Evolutionary conservation across 2,888 invertebrate species (phyloP), one percentile per base, ranked within the genome.

Genomic region (Cephus nigrinus): DNA sequence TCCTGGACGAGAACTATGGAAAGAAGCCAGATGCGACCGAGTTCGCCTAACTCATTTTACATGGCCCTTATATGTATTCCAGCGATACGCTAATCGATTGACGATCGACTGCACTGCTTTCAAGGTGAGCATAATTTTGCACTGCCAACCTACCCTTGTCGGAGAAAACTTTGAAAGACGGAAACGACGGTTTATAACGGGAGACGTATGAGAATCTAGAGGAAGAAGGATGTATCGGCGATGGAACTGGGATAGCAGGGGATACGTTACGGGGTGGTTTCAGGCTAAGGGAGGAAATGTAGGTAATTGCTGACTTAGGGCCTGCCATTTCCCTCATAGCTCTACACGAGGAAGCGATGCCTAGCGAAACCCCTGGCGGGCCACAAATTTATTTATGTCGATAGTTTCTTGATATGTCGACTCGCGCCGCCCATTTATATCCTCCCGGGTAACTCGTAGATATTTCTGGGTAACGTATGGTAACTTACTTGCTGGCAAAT

Each of bases 401-500:
- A 91, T 91, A 91, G 90, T 91, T 91, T 91, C 91, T 91, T 91
- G 91, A 91, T 91, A 91, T 91, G 91, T 91, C 89, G 91, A 90
- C 90, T 89, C 84, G 85, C 85, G 86, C 85, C 85, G 86, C 89
- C 90, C 91, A 91, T 91, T 90, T 90, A 91, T 91, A 90, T 90
- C 88, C 87, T 87, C 88, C 85, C 85, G 85, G 82, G 84, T 85
- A 87, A 83, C 86, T 86, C 86, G 86, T 85, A 88, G 88, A 89
- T 89, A 88, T 89, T 89, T 89, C 87, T 55, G 82, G 81, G 81
- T 80, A 84, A 83, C 82, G 80, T 82, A 82, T 82, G 84, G 79
- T 82, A 83, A 83, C 81, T 82, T 81, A 84, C 82, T 82, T 80
- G 79, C 80, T 69, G 35, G 32, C 34, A 77, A 74, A 36, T 79